Evolutionary conservation across 2,113 vertebrate species (phyloP).

Genomic region (Delphinapterus leucas): DNA sequence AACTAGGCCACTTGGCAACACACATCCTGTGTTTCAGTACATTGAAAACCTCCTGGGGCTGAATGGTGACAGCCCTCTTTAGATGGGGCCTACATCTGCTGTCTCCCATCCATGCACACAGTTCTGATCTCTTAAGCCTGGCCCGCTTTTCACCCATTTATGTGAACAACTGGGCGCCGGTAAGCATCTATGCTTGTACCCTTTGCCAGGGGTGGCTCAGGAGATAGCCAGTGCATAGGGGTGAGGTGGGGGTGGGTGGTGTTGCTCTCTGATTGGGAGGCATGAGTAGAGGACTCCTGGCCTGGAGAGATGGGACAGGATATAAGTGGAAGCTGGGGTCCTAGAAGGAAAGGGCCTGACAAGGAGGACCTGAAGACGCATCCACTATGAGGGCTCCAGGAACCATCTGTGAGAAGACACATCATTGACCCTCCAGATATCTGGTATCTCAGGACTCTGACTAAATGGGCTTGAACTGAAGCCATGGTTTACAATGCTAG

Average conservation of each 20-base stretch:
- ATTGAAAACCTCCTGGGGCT: not conserved
- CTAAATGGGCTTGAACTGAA: not conserved
- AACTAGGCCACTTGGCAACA: not conserved
- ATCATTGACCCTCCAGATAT: fast-evolving
- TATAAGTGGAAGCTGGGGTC: not conserved
- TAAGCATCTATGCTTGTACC: not conserved
- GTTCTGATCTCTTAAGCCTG: not conserved
- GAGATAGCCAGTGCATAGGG: too few relatives aligned
- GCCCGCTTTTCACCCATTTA: not conserved
- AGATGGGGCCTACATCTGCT: not conserved
- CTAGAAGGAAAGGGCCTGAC: not conserved
- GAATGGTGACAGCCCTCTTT: not conserved
- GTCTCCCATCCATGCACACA: not conserved
- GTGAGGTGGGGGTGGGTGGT: not conserved
- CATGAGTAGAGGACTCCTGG: not conserved
- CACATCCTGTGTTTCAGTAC: not conserved
- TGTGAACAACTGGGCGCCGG: not conserved
- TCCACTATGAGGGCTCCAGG: not conserved
- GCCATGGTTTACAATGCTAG: not conserved
- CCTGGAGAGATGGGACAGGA: not conserved
- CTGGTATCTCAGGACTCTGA: not conserved
- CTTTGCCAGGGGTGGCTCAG: not conserved
- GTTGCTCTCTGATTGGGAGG: not conserved
- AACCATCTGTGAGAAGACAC: not conserved
- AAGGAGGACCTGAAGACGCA: not conserved